These are phyloP conservation scores for Rhabditoides inermis DNA, from an alignment of 2,888 invertebrate genomes.

Conservation along the genomic window DNA sequence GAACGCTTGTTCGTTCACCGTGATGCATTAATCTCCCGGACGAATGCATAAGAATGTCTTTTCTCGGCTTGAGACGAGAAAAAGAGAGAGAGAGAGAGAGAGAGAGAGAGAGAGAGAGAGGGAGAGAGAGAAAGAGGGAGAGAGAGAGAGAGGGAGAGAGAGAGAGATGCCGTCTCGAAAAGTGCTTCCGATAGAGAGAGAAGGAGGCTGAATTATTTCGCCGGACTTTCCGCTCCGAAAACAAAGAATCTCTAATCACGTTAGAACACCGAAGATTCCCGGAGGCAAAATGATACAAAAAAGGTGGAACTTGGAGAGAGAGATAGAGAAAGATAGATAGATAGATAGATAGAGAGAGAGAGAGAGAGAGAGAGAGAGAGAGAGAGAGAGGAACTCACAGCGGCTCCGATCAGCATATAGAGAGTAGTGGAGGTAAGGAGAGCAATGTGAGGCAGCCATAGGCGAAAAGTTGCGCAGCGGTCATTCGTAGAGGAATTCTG, in stretches of 20 bases:
- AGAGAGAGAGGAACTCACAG: too few relatives aligned
- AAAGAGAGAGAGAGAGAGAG: background rate
- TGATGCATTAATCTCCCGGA: too few relatives aligned
- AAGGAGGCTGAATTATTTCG: background rate
- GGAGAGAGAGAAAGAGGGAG: background rate
- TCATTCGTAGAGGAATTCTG: too few relatives aligned
- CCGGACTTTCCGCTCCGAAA: slow-evolving; percentile 5
- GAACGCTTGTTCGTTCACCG: too few relatives aligned
- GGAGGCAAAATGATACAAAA: background rate
- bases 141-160: too few relatives aligned
- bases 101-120: background rate
- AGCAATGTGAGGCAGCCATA: slow-evolving; percentile 41
- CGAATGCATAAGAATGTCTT: too few relatives aligned
- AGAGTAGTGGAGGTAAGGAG: slow-evolving; percentile 36
- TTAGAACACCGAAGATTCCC: too few relatives aligned
- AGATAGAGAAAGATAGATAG: too few relatives aligned
- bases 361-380: background rate
- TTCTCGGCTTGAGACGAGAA: background rate
- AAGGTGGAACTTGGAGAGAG: background rate
- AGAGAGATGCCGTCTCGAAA: too few relatives aligned
- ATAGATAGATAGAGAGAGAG: too few relatives aligned
- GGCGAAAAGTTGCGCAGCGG: slow-evolving; percentile 23
- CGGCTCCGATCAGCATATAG: slow-evolving; percentile 37
- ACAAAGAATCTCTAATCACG: slow-evolving; percentile 4
- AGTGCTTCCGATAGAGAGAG: background rate